These are phyloP conservation scores for Aphidius colemani DNA, from an alignment of 2,888 invertebrate species.

Conservation along the genomic window DNA sequence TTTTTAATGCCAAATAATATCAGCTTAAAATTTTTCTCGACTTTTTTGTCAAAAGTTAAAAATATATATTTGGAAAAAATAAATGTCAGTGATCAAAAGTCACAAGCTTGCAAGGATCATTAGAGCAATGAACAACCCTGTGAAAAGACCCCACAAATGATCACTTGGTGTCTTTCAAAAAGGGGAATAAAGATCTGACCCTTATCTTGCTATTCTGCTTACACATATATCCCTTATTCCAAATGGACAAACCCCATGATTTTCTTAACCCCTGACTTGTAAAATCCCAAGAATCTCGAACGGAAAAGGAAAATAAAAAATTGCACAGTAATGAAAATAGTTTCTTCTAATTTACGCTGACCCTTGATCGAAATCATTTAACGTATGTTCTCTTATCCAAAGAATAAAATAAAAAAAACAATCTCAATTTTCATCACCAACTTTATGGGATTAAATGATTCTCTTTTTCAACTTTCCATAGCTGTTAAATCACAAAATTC, in stretches of 20 bases:
- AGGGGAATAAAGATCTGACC: conserved; percentile 23
- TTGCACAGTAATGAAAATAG: conserved; percentile 50
- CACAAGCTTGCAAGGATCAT: conserved; percentile 21
- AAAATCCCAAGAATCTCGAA: conserved; percentile 3
- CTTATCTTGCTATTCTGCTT: conserved; percentile 7
- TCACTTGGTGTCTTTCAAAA: conserved; percentile 16
- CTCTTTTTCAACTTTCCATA: too few relatives aligned
- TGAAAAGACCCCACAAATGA: conserved; percentile 13
- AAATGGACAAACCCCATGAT: conserved; percentile 11
- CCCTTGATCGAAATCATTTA: conserved; percentile 45
- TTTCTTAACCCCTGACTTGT: conserved; percentile 4
- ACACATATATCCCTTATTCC: conserved; percentile 16
- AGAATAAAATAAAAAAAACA: conserved; percentile 35
- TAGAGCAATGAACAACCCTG: conserved; percentile 24
- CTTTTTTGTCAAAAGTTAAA: neutral
- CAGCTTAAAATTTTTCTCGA: too few relatives aligned
- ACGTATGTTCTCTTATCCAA: conserved; percentile 43
- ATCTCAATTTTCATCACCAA: neutral
- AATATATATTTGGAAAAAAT: neutral
- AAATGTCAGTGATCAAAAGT: conserved; percentile 17
- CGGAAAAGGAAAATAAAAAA: conserved; percentile 8
- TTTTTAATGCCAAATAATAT: too few relatives aligned
- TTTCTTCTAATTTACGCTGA: conserved; percentile 50
- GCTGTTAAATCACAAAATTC: too few relatives aligned
- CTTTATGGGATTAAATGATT: too few relatives aligned